Base-by-base conservation (phyloP, 2,113 vertebrate genomes). In the Siphamia tubifer region DNA sequence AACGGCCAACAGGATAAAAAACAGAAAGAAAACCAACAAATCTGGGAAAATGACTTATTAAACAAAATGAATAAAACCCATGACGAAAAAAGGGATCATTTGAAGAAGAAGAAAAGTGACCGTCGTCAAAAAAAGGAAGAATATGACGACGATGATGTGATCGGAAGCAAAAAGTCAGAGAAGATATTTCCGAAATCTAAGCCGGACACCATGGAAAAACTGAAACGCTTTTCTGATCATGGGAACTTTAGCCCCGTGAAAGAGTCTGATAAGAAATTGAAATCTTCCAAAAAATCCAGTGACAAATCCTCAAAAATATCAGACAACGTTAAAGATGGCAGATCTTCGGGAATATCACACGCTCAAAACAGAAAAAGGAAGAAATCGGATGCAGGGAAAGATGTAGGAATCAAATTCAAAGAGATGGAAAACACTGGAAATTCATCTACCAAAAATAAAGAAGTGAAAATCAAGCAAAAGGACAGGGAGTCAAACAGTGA, bases 401-500 rank as follows among this genome's bases (percentile, higher is more conserved):
- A 45, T 0, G 0, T 0, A 1, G 4, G 6, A 35, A 24, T 12
- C 3, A 61, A 74, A 53, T 12, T 8, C 24, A 60, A 63, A 23
- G 69, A 57, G 6, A 27, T 56, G 36, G 62, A 47, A 62, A 55
- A 48, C 8, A 12, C 53, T 10, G 43, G 12, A 11, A 25, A 25
- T 30, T 58, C 72, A 23, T 67, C 75, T 45, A 30, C 23, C 23
- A 74, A 67, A 49, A 21, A 23, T 12, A 82, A 83, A 68, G 76
- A 69, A 28, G 7, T 2, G 3, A 84, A 84, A 61, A 52, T 1
- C 0, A 73, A 61, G 5, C 68, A 30, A 8, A 15, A 42, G 2
- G 28, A 24, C 2, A 34, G 79, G 8, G 58, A 62, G 23, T 65
- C 67, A 9, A 83, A 85, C 2, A 39, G 68, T 15, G 56, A 72